Evolutionary conservation across 2,113 vertebrate genomes (phyloP), one percentile per base, ranked within the genome.

Genomic region (Marmota monax): DNA sequence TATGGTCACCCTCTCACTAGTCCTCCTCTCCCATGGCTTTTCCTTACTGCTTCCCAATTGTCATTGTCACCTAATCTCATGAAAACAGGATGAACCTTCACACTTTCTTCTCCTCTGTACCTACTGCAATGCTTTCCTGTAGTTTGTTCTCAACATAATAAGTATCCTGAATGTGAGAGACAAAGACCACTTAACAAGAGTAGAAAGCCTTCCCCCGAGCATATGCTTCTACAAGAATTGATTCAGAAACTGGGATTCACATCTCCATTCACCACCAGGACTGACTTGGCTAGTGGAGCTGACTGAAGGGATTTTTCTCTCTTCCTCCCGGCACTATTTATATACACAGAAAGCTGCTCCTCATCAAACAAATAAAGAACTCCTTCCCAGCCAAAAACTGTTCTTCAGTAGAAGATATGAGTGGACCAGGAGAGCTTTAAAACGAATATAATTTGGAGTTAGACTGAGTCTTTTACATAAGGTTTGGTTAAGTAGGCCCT

Each of bases 401-500:
- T 58, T 74, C n/a, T 78, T 85, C 4, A 51, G 7, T 13, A 74
- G 42, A 92, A 48, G 16, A 61, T 42, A 39, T 45, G 39, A 72
- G 3, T 76, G 74, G 29, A 83, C 1, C 48, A 80, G 3, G 17
- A 53, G 16, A 48, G 83, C 92, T 92, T 83, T n/a, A 20, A 92
- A 95, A 67, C 7, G 87, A 79, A 79, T 61, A 74, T 42, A 79
- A 87, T 70, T 42, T 90, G 27, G 67, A 80, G 9, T 34, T 65
- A 67, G 27, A 51, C 18, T 12, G 70, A 95, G 13, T 67, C 11
- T 90, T 93, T 63, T 32, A 32, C 29, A 84, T 34, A 76, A 79
- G 42, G 13, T 67, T 82, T 77, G 83, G 70, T 96, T 82, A 95
- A 94, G 92, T 94, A 37, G 39, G 48, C 86, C 91, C 32, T 48